A percentile compares a stretch with the other conserved stretches of the same genome.
Evolutionary conservation across 2,888 invertebrate species (phyloP).

Genomic region (Nomada fucata): DNA sequence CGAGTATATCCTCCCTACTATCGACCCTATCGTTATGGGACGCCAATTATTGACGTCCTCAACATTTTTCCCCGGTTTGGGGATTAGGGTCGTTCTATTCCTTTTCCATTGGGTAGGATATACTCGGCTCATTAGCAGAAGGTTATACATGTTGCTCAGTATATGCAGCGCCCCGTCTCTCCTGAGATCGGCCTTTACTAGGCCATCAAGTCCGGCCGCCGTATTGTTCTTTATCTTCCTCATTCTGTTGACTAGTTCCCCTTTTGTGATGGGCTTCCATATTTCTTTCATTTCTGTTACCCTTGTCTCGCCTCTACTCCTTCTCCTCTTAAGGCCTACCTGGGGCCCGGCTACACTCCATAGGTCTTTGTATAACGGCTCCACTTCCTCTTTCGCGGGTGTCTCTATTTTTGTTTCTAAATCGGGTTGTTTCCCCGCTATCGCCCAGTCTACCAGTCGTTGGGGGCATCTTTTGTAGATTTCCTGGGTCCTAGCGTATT

Average conservation of each 20-base stretch:
- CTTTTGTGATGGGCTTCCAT: too few relatives aligned
- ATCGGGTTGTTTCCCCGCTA: background rate
- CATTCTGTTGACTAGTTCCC: too few relatives aligned
- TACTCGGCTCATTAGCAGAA: background rate
- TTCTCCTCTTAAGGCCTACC: background rate
- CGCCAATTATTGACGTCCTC: too few relatives aligned
- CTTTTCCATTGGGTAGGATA: background rate
- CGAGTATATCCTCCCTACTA: background rate
- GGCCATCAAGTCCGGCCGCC: too few relatives aligned
- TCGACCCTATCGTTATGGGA: too few relatives aligned
- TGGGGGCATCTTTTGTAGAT: background rate
- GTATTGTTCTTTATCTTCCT: too few relatives aligned
- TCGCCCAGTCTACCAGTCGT: background rate
- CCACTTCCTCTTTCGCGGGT: background rate
- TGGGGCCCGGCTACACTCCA: too few relatives aligned
- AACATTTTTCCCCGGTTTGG: too few relatives aligned
- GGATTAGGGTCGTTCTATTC: background rate
- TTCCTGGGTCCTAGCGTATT: background rate
- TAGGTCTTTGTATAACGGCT: too few relatives aligned
- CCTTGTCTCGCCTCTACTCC: rapidly evolving
- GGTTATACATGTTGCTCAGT: background rate
- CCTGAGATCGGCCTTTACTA: too few relatives aligned
- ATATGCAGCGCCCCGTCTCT: background rate
- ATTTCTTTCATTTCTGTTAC: too few relatives aligned
- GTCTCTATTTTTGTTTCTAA: too few relatives aligned